Conservation (phyloP, 2,113 vertebrate genomes). For the Oreotragus oreotragus region DNA sequence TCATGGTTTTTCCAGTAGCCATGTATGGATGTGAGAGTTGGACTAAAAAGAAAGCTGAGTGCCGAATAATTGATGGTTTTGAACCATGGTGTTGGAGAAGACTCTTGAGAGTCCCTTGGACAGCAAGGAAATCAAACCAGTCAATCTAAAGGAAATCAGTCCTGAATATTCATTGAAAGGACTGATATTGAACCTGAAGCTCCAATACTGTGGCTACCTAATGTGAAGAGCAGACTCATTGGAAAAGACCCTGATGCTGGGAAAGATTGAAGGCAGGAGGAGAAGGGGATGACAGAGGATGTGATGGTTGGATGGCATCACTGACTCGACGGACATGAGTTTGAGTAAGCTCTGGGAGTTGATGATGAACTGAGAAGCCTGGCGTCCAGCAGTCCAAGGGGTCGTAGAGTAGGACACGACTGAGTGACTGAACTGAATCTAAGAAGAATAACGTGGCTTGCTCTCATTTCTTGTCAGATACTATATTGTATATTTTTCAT, state of each 20-base stretch:
- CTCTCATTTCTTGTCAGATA: background rate
- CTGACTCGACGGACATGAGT: background rate
- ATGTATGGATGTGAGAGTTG: background rate
- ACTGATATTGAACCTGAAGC: background rate
- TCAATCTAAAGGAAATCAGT: background rate
- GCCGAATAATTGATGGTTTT: background rate
- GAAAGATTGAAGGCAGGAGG: background rate
- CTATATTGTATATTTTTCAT: background rate
- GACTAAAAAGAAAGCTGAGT: background rate
- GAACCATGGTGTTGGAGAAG: background rate
- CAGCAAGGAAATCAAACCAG: background rate
- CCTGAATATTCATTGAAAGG: background rate
- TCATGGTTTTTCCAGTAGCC: background rate
- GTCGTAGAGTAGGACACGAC: background rate
- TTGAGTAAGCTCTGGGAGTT: background rate
- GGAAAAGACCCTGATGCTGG: background rate
- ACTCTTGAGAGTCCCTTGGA: background rate
- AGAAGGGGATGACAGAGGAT: background rate
- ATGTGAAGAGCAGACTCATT: accelerated
- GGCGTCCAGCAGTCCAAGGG: background rate
- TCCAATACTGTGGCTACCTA: background rate
- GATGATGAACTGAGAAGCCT: background rate
- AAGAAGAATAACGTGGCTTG: background rate
- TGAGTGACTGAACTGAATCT: background rate
- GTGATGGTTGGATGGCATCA: background rate